Evolutionary conservation across 2,113 vertebrate genomes (phyloP).

Genomic region (Odocoileus hemionus): DNA sequence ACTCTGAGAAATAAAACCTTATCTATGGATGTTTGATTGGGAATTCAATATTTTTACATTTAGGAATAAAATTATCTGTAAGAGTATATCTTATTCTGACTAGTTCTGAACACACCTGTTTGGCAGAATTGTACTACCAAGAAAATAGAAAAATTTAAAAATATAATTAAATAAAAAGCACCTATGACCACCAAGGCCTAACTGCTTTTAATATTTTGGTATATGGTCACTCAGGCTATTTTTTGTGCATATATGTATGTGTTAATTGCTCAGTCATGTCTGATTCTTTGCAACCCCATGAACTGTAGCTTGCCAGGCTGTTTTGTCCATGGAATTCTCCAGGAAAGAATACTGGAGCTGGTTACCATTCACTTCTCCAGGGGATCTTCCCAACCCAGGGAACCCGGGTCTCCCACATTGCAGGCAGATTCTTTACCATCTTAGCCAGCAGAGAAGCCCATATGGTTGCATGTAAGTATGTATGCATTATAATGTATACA

Average conservation of each 20-base stretch:
- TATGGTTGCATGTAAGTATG: background rate
- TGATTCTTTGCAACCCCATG: background rate
- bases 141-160: background rate
- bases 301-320: background rate
- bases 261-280: background rate
- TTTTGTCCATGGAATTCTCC: background rate
- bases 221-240: background rate
- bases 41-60: background rate
- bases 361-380: background rate
- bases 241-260: background rate
- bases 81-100: background rate
- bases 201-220: background rate
- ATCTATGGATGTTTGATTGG: background rate
- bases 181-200: background rate
- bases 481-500: background rate
- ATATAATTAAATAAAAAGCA: background rate
- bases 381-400: background rate
- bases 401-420: rapidly evolving
- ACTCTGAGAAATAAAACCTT: background rate
- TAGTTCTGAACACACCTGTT: background rate
- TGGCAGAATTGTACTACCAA: background rate
- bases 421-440: background rate
- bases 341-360: background rate
- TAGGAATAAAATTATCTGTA: background rate
- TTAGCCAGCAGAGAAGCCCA: background rate